Conservation (phyloP, 2,888 invertebrate species). For the Nomada lathburiana region DNA sequence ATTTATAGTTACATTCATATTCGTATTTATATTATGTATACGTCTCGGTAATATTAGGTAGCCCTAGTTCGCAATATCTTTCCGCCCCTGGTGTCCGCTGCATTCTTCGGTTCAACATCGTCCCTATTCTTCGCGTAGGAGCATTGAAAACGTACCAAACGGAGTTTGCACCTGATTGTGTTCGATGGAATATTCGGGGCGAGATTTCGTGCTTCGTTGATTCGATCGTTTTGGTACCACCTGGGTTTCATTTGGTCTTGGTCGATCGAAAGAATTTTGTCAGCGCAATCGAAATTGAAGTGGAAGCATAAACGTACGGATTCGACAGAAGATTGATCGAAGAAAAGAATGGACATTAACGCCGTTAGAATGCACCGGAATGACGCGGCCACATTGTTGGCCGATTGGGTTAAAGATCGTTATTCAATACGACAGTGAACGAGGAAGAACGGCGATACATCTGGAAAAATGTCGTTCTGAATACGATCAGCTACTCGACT, state of each 20-base stretch:
- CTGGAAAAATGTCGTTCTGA: slow-evolving; percentile 50
- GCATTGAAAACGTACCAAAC: neutral
- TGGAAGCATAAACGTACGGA: neutral
- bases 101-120: slow-evolving; percentile 14
- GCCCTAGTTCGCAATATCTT: slow-evolving; percentile 49
- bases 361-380: slow-evolving; percentile 34
- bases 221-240: neutral
- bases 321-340: neutral
- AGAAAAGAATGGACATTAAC: slow-evolving; percentile 20
- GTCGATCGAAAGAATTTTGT: neutral
- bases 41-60: slow-evolving; percentile 71
- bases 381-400: slow-evolving; percentile 5
- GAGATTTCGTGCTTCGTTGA: neutral
- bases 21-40: slow-evolving; percentile 53
- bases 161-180: neutral
- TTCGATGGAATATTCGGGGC: neutral
- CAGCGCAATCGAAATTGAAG: neutral
- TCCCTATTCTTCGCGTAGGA: neutral
- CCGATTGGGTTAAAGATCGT: slow-evolving; percentile 47
- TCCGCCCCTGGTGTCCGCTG: slow-evolving; percentile 37
- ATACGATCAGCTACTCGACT: slow-evolving; percentile 59
- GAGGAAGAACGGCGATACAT: slow-evolving; percentile 39
- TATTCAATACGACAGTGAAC: slow-evolving; percentile 55
- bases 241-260: neutral
- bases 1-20: slow-evolving; percentile 29